These are phyloP conservation scores for Phrixothrix hirtus DNA, from an alignment of 2,888 invertebrate genomes.

Conservation along the genomic window DNA sequence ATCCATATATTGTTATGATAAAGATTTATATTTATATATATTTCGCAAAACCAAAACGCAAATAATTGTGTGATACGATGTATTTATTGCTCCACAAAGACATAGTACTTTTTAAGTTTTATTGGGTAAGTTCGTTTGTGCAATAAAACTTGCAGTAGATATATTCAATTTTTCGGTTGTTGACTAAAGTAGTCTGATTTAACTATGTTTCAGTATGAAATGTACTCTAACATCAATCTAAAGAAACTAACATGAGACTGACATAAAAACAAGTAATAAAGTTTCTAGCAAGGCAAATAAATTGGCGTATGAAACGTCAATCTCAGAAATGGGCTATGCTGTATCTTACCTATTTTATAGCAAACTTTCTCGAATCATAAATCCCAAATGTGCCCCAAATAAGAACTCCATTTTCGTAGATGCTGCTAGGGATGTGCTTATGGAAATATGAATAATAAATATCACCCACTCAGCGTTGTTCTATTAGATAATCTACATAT, in stretches of 20 bases:
- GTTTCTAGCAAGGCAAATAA: slow-evolving; percentile 39
- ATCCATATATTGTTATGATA: too few species aligned
- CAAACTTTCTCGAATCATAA: slow-evolving; percentile 40
- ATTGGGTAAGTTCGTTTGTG: neutral
- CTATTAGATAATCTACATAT: neutral
- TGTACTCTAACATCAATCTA: slow-evolving; percentile 18
- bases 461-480: neutral
- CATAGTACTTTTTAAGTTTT: too few species aligned
- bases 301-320: slow-evolving; percentile 49
- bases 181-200: slow-evolving; percentile 13
- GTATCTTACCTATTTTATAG: slow-evolving; percentile 45
- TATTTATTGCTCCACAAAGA: too few species aligned
- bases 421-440: slow-evolving; percentile 11
- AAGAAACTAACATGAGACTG: slow-evolving; percentile 26
- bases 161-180: slow-evolving; percentile 30
- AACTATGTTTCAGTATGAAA: slow-evolving; percentile 10
- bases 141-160: slow-evolving; percentile 18
- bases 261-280: slow-evolving; percentile 37
- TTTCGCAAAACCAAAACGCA: too few species aligned
- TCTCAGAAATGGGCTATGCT: slow-evolving; percentile 46
- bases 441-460: slow-evolving; percentile 12
- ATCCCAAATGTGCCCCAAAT: slow-evolving; percentile 25
- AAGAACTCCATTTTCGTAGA: slow-evolving; percentile 26
- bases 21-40: too few species aligned
- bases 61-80: too few species aligned